Percentiles rank a stretch among this genome's conserved stretches.
Conservation (phyloP, 2,888 invertebrate species). For the Bombyx huttoni region DNA sequence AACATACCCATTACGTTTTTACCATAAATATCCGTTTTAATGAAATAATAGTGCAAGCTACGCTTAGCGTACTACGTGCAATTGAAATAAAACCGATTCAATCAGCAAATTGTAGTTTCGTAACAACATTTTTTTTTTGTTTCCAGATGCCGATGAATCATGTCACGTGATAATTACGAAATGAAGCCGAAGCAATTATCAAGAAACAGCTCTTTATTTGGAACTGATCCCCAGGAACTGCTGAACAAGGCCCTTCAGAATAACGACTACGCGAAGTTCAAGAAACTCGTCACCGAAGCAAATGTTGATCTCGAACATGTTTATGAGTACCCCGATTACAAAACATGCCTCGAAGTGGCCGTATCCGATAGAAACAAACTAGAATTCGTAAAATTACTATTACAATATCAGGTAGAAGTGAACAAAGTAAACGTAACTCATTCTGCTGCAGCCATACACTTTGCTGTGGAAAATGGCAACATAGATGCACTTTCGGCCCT, state of each 20-base stretch:
- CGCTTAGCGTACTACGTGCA: conserved; percentile 28
- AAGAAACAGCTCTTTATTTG: conserved; percentile 57
- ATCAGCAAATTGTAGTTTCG: conserved; percentile 34
- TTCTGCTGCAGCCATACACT: conserved; percentile 76
- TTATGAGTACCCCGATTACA: conserved; percentile 71
- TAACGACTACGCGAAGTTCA: conserved; percentile 66
- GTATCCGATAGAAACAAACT: conserved; percentile 58
- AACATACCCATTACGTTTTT: conserved; percentile 5
- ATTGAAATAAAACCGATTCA: conserved; percentile 32
- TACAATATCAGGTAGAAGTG: conserved; percentile 74
- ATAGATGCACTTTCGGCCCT: conserved; percentile 55
- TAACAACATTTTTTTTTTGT: conserved; percentile 19
- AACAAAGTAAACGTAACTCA: conserved; percentile 70
- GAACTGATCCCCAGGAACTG: conserved; percentile 56
- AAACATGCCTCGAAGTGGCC: conserved; percentile 74
- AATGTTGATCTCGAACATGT: conserved; percentile 66
- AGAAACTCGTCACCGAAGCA: conserved; percentile 56
- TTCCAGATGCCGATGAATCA: conserved; percentile 64
- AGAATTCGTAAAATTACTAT: conserved; percentile 70
- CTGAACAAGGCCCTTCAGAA: conserved; percentile 64
- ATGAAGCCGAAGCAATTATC: conserved; percentile 52
- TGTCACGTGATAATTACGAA: conserved; percentile 62
- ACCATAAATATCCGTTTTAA: conserved; percentile 28
- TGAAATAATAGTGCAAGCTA: conserved; percentile 33
- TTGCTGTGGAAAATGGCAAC: conserved; percentile 72